Evolutionary conservation across 2,888 invertebrate genomes (phyloP).

Genomic region (Thera obeliscata): DNA sequence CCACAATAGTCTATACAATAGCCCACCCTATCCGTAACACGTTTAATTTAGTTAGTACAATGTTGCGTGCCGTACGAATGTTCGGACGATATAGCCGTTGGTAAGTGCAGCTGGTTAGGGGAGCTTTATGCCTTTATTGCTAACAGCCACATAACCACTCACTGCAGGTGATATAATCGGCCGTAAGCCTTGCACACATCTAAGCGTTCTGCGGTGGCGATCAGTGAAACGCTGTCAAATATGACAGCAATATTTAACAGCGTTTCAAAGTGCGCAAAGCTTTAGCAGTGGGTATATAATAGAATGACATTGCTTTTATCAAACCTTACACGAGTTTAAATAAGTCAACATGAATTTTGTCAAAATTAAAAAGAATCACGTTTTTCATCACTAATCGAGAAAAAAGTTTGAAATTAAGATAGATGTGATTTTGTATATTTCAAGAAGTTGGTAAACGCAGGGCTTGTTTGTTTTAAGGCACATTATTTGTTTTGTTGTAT

Average conservation of each 20-base stretch:
- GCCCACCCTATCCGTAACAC: slow-evolving; percentile 49
- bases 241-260: no score
- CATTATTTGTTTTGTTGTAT: no score
- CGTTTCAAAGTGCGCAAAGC: not conserved
- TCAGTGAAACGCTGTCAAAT: no score
- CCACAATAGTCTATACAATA: slow-evolving; percentile 21
- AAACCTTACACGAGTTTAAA: not conserved
- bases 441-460: no score
- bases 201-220: no score
- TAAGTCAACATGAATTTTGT: not conserved
- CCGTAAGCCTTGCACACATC: no score
- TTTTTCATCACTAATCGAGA: no score
- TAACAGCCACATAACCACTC: slow-evolving; percentile 61
- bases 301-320: not conserved
- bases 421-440: no score
- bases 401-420: no score
- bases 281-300: slow-evolving; percentile 24
- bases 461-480: no score
- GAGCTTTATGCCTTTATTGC: slow-evolving; percentile 70
- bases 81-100: slow-evolving; percentile 63
- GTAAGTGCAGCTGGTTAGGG: slow-evolving; percentile 65
- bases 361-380: no score
- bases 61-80: slow-evolving; percentile 63
- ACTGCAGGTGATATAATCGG: slow-evolving; percentile 49
- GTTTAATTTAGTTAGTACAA: slow-evolving; percentile 67